phyloP scores from a whole-genome alignment of 2,888 invertebrate genomes.

The Protophormia terraenovae region DNA sequence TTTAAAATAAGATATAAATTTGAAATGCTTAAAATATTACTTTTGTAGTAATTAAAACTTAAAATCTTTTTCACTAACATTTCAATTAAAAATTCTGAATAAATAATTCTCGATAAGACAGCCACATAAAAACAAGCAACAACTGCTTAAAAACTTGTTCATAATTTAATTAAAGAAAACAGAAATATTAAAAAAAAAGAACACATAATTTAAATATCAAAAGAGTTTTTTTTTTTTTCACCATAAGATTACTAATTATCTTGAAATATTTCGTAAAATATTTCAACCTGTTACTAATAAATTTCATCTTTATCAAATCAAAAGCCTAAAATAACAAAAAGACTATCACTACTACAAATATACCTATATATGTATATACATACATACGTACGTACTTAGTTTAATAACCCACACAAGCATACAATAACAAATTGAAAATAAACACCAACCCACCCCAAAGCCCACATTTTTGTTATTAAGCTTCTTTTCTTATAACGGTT shows the following conservation, averaged over 20 bases:
- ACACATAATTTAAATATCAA: background rate
- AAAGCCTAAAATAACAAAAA: constrained; percentile 38
- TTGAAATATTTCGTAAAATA: constrained; percentile 33
- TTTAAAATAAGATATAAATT: too few species aligned
- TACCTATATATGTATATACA: background rate
- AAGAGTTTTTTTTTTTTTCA: background rate
- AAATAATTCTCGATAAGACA: too few species aligned
- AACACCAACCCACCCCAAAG: background rate
- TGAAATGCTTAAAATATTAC: background rate
- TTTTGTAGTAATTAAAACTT: background rate
- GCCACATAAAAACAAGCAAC: background rate
- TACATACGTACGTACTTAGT: background rate
- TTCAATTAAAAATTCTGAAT: too few species aligned
- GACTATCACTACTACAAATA: background rate
- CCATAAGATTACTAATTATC: constrained; percentile 25
- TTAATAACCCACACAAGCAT: background rate
- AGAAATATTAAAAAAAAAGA: too few species aligned
- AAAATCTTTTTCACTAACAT: background rate
- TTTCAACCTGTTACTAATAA: constrained; percentile 53
- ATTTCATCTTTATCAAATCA: constrained; percentile 44
- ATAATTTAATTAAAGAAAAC: background rate
- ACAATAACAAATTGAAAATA: constrained; percentile 8
- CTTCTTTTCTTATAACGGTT: background rate
- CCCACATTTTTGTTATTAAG: too few species aligned
- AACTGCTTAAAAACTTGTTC: background rate